Evolutionary conservation across 2,797 vertebrate genomes (phyloP).

Genomic region (Okamejei kenojei): DNA sequence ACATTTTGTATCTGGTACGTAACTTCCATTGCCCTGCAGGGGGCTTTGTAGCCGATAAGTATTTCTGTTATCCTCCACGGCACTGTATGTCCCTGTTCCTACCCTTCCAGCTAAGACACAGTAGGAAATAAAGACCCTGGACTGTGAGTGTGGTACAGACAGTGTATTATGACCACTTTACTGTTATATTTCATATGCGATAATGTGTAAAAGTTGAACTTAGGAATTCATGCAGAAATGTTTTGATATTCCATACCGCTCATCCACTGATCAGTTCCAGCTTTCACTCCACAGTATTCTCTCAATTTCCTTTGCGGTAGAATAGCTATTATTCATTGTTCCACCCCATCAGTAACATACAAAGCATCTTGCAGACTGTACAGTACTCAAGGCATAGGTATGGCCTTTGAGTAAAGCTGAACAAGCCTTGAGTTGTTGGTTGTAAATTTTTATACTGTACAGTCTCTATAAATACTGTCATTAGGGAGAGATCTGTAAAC

Average conservation of each 20-base stretch:
- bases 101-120: background rate
- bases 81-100: background rate
- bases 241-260: background rate
- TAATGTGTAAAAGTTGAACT: background rate
- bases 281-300: background rate
- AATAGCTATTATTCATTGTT: background rate
- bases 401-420: constrained; percentile 81
- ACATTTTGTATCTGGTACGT: background rate
- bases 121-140: constrained; percentile 18
- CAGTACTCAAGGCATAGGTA: constrained; percentile 57
- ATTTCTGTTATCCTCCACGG: background rate
- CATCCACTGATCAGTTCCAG: background rate
- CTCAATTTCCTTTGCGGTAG: background rate
- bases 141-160: constrained; percentile 10
- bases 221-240: too few relatives aligned
- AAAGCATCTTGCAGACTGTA: constrained; percentile 21
- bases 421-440: constrained; percentile 70
- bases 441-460: constrained; percentile 99
- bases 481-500: constrained; percentile 90
- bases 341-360: background rate
- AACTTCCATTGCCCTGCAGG: background rate
- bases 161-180: constrained; percentile 18
- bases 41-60: background rate
- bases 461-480: constrained; percentile 92
- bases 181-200: background rate